Evolutionary conservation across 2,888 invertebrate species (phyloP).

Genomic region (Branchipolynoe longqiensis): DNA sequence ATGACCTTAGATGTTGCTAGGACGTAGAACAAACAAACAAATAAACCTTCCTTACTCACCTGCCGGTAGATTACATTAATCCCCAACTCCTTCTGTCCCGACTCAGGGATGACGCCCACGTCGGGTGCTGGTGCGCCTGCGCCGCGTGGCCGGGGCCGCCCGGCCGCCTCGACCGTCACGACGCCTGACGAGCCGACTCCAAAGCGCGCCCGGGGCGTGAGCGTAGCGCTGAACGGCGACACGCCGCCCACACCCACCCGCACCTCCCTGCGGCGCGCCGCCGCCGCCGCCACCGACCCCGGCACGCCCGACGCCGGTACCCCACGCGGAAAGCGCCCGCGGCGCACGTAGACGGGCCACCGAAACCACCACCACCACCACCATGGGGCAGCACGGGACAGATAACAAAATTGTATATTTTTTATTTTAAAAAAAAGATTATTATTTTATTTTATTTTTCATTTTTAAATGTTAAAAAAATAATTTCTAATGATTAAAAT

Average conservation of each 20-base stretch:
- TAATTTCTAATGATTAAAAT: neutral
- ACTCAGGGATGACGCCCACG: conserved; percentile 57
- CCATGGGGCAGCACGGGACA: neutral
- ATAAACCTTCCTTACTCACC: no score
- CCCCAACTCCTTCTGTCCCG: neutral
- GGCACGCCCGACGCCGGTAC: neutral
- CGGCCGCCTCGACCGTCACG: neutral
- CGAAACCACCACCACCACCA: neutral
- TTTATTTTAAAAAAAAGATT: neutral
- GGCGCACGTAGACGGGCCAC: neutral
- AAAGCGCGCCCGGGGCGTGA: conserved; percentile 46
- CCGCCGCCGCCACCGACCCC: conserved; percentile 18
- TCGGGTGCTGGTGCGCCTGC: neutral
- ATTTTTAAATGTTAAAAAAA: neutral
- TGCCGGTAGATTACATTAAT: no score
- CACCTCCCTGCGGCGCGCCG: conserved; percentile 45
- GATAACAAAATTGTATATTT: neutral
- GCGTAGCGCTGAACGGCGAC: conserved; percentile 44
- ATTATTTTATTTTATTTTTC: neutral
- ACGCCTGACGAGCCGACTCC: conserved; percentile 52
- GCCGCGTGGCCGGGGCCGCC: conserved; percentile 11
- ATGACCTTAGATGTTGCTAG: no score
- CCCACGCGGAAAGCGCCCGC: conserved; percentile 3
- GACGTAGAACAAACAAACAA: no score
- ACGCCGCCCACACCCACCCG: conserved; percentile 59